These are phyloP conservation scores for Podocnemis expansa DNA, from an alignment of 2,113 vertebrate genomes.

Conservation along the genomic window DNA sequence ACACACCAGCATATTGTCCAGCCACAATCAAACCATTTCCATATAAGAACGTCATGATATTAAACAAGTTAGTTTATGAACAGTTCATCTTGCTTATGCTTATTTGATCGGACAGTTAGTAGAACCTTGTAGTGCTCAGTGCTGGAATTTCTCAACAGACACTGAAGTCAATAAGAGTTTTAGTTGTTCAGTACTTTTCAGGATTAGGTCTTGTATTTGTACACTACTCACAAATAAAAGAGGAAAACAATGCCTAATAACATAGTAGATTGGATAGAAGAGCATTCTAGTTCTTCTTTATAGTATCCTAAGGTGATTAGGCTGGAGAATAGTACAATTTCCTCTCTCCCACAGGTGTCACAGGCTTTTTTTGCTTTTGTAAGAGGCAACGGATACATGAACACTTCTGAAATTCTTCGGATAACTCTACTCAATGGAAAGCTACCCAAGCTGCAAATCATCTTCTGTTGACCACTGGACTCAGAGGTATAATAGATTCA, in stretches of 20 bases:
- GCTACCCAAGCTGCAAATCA: neutral
- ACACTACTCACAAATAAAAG: neutral
- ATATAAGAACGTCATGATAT: neutral
- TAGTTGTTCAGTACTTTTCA: neutral
- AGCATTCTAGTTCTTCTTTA: neutral
- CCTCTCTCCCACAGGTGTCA: neutral
- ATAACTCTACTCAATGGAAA: neutral
- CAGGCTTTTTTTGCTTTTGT: neutral
- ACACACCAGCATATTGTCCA: neutral
- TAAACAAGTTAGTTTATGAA: neutral
- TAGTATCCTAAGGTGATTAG: neutral
- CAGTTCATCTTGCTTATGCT: neutral
- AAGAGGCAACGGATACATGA: neutral
- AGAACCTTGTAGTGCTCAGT: neutral
- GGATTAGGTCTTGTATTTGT: neutral
- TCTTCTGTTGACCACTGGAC: neutral
- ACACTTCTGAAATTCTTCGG: neutral
- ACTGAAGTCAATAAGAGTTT: neutral
- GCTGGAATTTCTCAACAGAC: neutral
- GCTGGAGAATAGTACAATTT: neutral
- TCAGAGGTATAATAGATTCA: neutral
- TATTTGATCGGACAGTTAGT: neutral
- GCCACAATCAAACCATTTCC: neutral
- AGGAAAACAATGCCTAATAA: neutral
- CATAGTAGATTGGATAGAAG: neutral